Conservation (phyloP, 2,888 invertebrate genomes). For the Temnothorax unifasciatus region DNA sequence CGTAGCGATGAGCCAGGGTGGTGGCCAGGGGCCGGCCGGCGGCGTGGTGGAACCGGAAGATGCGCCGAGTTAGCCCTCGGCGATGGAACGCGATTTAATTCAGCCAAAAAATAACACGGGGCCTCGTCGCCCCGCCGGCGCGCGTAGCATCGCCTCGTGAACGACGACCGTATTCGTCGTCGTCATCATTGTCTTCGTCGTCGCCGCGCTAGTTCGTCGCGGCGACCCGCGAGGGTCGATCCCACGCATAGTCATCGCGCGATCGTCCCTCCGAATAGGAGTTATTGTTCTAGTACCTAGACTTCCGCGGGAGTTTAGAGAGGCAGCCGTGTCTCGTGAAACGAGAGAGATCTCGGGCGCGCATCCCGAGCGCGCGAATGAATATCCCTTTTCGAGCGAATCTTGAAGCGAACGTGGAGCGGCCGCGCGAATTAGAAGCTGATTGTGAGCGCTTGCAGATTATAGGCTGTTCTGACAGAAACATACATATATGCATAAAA, state of each 20-base stretch:
- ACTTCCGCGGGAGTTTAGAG: constrained; percentile 62
- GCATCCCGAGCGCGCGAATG: background rate
- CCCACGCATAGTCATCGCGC: background rate
- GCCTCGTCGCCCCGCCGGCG: constrained; percentile 81
- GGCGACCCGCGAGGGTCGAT: constrained; percentile 51
- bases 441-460: constrained; percentile 17
- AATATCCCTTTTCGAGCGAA: background rate
- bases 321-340: constrained; percentile 67
- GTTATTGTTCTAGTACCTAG: constrained; percentile 75
- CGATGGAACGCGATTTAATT: constrained; percentile 69
- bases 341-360: constrained; percentile 31
- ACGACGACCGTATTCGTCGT: constrained; percentile 49
- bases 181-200: constrained; percentile 48
- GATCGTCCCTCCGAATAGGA: constrained; percentile 61
- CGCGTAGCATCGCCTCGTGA: constrained; percentile 78
- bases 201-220: constrained; percentile 44
- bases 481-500: constrained; percentile 37
- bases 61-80: constrained; percentile 83
- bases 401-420: background rate
- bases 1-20: constrained; percentile 79
- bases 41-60: constrained; percentile 79
- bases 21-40: constrained; percentile 73
- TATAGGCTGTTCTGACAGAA: constrained; percentile 16
- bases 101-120: constrained; percentile 78
- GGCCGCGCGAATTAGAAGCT: background rate